Evolutionary conservation across 2,113 vertebrate species (phyloP), one percentile per base, ranked within the genome.

Genomic region (Indicator indicator): DNA sequence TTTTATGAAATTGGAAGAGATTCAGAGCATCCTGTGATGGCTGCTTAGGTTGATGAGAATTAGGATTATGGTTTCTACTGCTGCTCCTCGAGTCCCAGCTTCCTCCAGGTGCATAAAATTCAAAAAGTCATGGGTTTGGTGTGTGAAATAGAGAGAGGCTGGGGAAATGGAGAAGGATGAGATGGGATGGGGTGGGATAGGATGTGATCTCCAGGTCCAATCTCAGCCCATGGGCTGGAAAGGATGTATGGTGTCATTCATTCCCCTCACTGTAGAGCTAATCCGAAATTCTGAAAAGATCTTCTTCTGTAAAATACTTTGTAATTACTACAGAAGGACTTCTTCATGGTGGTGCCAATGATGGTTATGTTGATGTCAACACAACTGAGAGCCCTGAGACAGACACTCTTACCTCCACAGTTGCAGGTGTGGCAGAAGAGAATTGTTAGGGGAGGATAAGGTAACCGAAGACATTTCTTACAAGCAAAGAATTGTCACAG

Each of bases 1-100:
- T 72, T 93, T 84, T 59, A 65, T 65, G 70, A 69, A 58, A 40
- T 2, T 90, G 88, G 86, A 93, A 93, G 27, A n/a, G 83, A 83
- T 76, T 93, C 90, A 86, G 62, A 93, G 44, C 74, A 81, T 79
- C 77, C 48, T 0, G 0, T 54, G 59, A 92, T 73, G 83, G 67
- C 88, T 88, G 64, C 93, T 93, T 85, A 93, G 93, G 68, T 75
- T 62, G 85, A 26, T 70, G 82, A n/a, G 69, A 87, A 14, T 88
- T 59, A 46, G 2, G 52, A 13, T 89, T 82, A 55, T 59, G 63
- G 46, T 72, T 90, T 76, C 62, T 78, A 4, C 38, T 64, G 82
- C 75, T 91, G 42, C 5, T 94, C 58, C 38, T 73, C 63, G 70
- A 65, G 36, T 55, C 3, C 1, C 64, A 73, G 70, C 36, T 87